These are phyloP conservation scores for Pygmarrhopalites habei DNA, from an alignment of 1,140 invertebrate species.

Conservation along the genomic window DNA sequence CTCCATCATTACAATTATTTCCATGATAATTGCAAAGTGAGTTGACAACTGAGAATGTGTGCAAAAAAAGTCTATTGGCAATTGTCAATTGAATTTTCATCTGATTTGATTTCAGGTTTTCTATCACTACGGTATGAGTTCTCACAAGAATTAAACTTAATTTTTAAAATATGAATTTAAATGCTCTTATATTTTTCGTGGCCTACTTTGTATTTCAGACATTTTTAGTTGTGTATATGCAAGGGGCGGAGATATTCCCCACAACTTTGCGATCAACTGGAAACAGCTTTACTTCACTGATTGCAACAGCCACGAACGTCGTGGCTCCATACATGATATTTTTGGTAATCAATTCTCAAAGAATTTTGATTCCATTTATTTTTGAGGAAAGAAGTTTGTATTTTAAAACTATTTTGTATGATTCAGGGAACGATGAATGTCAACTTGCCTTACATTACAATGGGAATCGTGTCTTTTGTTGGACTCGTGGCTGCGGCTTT, in stretches of 20 bases:
- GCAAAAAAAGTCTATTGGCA: too few species aligned
- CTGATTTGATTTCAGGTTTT: slow-evolving; percentile 8
- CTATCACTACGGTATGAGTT: slow-evolving; percentile 14
- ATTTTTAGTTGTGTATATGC: slow-evolving; percentile 45
- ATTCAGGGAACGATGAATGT: slow-evolving; percentile 11
- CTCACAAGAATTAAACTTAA: slow-evolving; percentile 47
- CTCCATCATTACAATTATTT: not conserved
- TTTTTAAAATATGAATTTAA: too few species aligned
- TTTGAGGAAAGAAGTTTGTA: not conserved
- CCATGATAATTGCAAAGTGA: not conserved
- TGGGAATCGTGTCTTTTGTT: slow-evolving; percentile 39
- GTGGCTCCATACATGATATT: slow-evolving; percentile 48
- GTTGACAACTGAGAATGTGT: too few species aligned
- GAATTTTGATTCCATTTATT: too few species aligned
- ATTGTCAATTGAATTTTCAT: not conserved
- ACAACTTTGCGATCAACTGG: slow-evolving; percentile 59
- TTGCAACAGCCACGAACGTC: slow-evolving; percentile 49
- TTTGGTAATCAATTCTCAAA: slow-evolving; percentile 42
- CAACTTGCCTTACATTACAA: slow-evolving; percentile 39
- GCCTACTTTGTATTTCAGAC: slow-evolving; percentile 44
- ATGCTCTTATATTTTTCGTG: slow-evolving; percentile 45
- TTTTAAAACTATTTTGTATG: not conserved
- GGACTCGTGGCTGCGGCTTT: slow-evolving; percentile 41
- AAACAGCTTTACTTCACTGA: slow-evolving; percentile 54
- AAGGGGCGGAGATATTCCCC: slow-evolving; percentile 60